Evolutionary conservation across 1,140 invertebrate species (phyloP).

Genomic region (Octopus bimaculoides): DNA sequence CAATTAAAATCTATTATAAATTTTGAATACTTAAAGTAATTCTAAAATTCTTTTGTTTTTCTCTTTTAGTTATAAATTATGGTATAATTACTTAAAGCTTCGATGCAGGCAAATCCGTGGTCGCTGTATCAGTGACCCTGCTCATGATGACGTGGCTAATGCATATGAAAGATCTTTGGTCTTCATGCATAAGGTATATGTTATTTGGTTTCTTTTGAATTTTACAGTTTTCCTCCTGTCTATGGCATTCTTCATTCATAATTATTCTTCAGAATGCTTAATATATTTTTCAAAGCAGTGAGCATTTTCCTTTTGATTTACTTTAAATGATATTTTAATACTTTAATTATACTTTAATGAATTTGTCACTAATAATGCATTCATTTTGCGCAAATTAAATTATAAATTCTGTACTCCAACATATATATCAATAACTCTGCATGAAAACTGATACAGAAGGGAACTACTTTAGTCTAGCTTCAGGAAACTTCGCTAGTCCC

Average conservation of each 20-base stretch:
- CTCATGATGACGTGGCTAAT: conserved; percentile 92
- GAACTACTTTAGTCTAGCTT: too few species aligned
- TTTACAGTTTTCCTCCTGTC: background rate
- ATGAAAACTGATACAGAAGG: too few species aligned
- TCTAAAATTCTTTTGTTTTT: conserved; percentile 14
- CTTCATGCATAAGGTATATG: conserved; percentile 90
- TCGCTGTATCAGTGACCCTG: conserved; percentile 78
- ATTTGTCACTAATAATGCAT: too few species aligned
- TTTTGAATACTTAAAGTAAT: background rate
- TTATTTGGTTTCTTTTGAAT: background rate
- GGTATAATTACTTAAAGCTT: conserved; percentile 92
- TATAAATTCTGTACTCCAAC: too few species aligned
- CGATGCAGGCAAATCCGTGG: conserved; percentile 79
- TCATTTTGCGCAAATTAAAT: too few species aligned
- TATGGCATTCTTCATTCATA: too few species aligned
- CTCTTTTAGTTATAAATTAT: conserved; percentile 86
- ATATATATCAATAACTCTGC: too few species aligned
- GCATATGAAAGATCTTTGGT: conserved; percentile 93
- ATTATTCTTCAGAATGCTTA: background rate
- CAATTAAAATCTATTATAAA: background rate
- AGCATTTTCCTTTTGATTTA: background rate
- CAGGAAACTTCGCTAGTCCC: too few species aligned
- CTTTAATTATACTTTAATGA: too few species aligned
- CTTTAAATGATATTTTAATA: background rate
- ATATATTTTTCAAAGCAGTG: background rate